Conservation (phyloP, 2,797 vertebrate genomes). For the Chrysolophus pictus region DNA sequence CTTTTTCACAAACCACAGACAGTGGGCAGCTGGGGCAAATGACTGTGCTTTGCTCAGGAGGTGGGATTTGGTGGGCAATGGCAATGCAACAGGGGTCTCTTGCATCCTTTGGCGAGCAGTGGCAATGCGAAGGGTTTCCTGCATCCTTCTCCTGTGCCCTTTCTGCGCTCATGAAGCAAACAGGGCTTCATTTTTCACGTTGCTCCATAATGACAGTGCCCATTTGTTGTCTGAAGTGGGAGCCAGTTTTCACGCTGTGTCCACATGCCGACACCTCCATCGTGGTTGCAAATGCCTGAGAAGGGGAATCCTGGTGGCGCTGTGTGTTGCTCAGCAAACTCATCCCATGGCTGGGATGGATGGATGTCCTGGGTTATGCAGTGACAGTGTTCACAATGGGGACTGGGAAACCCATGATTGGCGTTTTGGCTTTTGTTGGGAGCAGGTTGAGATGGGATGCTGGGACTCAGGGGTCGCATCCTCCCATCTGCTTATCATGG, state of each 20-base stretch:
- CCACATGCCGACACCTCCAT: not conserved
- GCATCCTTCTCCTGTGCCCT: not conserved
- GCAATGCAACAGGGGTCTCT: not conserved
- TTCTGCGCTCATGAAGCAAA: not conserved
- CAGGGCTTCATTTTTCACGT: not conserved
- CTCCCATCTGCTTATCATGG: fast-evolving
- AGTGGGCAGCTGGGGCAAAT: not conserved
- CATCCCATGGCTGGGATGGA: fast-evolving
- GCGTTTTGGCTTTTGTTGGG: not conserved
- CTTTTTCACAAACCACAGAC: not conserved
- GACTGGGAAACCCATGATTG: not conserved
- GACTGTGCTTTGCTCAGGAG: not conserved
- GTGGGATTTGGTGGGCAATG: not conserved
- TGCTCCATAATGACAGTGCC: not conserved
- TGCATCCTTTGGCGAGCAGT: not conserved
- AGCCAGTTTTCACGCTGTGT: not conserved
- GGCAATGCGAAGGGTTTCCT: not conserved
- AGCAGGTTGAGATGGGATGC: not conserved
- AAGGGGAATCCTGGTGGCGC: not conserved
- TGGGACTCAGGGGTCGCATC: not conserved
- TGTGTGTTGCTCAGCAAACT: not conserved
- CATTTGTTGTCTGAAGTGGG: not conserved
- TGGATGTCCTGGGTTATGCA: fast-evolving
- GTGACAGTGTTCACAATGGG: fast-evolving
- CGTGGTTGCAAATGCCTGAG: not conserved